Evolutionary conservation across 64 coral and sea anemone genomes (phyloP).

Genomic region (Stichodactyla helianthus): DNA sequence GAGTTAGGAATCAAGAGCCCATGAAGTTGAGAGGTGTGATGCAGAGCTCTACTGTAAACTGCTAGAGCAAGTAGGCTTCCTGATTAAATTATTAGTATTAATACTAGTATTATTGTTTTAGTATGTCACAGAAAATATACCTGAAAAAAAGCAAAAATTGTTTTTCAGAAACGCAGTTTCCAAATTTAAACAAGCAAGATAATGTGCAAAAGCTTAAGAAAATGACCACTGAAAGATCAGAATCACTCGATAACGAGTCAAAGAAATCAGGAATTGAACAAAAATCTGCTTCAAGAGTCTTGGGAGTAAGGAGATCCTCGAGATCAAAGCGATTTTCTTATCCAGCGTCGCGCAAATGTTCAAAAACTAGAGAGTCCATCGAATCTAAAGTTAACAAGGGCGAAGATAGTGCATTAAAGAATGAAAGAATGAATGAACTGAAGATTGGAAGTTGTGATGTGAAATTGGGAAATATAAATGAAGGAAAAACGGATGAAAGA

Average conservation of each 20-base stretch:
- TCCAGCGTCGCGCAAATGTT: not conserved
- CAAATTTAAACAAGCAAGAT: not conserved
- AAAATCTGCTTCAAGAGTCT: constrained; percentile 10
- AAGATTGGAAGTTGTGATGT: not conserved
- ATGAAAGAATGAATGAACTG: not conserved
- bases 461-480: not conserved
- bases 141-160: not conserved
- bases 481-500: not conserved
- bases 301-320: constrained; percentile 14
- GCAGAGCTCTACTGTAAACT: too few species aligned
- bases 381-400: not conserved
- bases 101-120: not conserved
- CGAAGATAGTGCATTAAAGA: not conserved
- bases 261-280: not conserved
- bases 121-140: not conserved
- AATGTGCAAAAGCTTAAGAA: not conserved
- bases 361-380: not conserved
- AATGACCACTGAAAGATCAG: not conserved
- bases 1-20: too few species aligned
- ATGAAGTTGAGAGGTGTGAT: too few species aligned
- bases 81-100: not conserved
- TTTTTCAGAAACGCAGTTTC: not conserved
- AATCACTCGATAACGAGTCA: not conserved
- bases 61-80: not conserved
- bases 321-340: constrained; percentile 36